phyloP scores from a whole-genome alignment of 2,113 vertebrate genomes.

The Sapayoa aenigma region DNA sequence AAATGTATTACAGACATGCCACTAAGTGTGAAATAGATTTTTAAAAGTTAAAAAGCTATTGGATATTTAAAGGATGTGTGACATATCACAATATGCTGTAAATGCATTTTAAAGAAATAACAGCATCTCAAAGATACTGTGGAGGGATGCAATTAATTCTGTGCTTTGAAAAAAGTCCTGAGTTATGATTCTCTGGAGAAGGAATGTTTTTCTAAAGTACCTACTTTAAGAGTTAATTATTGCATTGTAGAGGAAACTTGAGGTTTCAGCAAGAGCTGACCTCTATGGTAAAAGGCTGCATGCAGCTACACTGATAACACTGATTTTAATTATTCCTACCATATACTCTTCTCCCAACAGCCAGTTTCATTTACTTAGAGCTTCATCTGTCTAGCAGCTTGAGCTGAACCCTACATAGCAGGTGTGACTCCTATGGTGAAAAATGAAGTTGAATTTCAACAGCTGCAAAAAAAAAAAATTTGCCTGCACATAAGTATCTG shows the following conservation, averaged over 20 bases:
- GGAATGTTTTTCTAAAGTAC: background rate
- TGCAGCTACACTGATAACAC: background rate
- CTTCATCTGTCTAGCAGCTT: background rate
- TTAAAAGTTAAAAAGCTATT: slow-evolving; percentile 50
- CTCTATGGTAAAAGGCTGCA: background rate
- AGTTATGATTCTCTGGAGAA: background rate
- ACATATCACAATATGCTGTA: slow-evolving; percentile 49
- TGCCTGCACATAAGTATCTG: background rate
- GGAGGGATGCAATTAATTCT: slow-evolving; percentile 34
- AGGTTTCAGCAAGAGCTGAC: slow-evolving; percentile 2
- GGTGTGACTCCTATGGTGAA: background rate
- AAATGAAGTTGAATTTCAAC: background rate
- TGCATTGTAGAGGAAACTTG: background rate
- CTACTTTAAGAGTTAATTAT: slow-evolving; percentile 26
- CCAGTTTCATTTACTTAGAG: background rate
- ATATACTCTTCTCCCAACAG: background rate
- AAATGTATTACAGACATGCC: slow-evolving; percentile 38
- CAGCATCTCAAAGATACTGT: slow-evolving; percentile 5
- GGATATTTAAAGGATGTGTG: slow-evolving; percentile 60
- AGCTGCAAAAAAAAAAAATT: background rate
- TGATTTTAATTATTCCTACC: slow-evolving; percentile 41
- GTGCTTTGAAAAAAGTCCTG: background rate
- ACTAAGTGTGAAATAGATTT: slow-evolving; percentile 57
- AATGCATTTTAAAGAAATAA: slow-evolving; percentile 50
- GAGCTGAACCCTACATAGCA: background rate